A percentile compares a stretch with the other conserved stretches of the same genome.
Conservation (phyloP, 2,797 vertebrate species). For the Cryptoblepharus egeriae region DNA sequence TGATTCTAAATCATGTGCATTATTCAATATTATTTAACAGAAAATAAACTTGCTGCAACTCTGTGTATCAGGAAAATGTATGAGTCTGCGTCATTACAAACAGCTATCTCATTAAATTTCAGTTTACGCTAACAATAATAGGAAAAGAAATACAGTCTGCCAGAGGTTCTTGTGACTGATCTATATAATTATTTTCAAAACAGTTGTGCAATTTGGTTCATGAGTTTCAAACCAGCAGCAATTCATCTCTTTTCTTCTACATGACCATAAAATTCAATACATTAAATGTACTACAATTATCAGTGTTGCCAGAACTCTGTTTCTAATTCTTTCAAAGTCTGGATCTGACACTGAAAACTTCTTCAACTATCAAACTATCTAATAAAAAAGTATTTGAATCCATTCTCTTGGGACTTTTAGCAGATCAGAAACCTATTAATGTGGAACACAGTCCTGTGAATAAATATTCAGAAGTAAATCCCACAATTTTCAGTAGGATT, state of each 20-base stretch:
- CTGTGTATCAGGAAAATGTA: slow-evolving; percentile 55
- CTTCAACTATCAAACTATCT: slow-evolving; percentile 42
- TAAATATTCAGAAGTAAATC: too few relatives aligned
- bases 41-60: slow-evolving; percentile 50
- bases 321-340: slow-evolving; percentile 46
- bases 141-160: slow-evolving; percentile 61
- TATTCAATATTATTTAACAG: slow-evolving; percentile 56
- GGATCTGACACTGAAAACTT: slow-evolving; percentile 27
- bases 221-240: slow-evolving; percentile 55
- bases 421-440: background rate
- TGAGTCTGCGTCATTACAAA: slow-evolving; percentile 55
- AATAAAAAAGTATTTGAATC: background rate
- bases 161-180: slow-evolving; percentile 43
- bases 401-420: background rate
- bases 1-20: slow-evolving; percentile 63
- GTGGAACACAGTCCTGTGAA: too few relatives aligned
- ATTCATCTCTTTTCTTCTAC: slow-evolving; percentile 30
- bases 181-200: slow-evolving; percentile 60
- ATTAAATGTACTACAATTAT: slow-evolving; percentile 52
- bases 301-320: slow-evolving; percentile 18
- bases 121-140: slow-evolving; percentile 60
- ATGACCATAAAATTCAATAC: slow-evolving; percentile 51
- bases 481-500: too few relatives aligned
- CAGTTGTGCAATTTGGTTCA: slow-evolving; percentile 46
- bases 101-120: slow-evolving; percentile 64